Percentiles rank a stretch among this genome's conserved stretches.
These are phyloP conservation scores for Leptodirus hochenwartii DNA, from an alignment of 2,888 invertebrate species.

Conservation along the genomic window DNA sequence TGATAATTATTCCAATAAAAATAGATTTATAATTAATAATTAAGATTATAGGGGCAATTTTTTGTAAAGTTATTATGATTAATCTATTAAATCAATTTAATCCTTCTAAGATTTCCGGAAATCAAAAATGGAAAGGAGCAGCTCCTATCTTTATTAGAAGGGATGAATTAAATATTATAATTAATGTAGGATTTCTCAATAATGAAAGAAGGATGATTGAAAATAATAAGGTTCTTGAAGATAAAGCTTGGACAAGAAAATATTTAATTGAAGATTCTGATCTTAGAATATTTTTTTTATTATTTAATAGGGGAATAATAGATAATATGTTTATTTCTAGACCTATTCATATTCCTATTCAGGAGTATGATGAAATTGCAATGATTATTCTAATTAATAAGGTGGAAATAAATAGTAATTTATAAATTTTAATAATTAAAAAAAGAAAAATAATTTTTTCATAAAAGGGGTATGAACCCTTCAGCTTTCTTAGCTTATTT, in stretches of 20 bases:
- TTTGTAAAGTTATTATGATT: slow-evolving; percentile 43
- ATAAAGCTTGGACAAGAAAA: slow-evolving; percentile 38
- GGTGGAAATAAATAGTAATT: slow-evolving; percentile 32
- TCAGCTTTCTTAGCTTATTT: slow-evolving; percentile 35
- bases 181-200: no score
- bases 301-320: slow-evolving; percentile 38
- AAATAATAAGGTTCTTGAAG: slow-evolving; percentile 35
- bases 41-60: slow-evolving; percentile 38
- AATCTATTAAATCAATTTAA: slow-evolving; percentile 36
- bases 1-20: slow-evolving; percentile 28
- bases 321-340: slow-evolving; percentile 43
- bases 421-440: slow-evolving; percentile 32
- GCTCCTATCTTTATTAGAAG: slow-evolving; percentile 38
- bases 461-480: slow-evolving; percentile 31
- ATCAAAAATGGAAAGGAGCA: slow-evolving; percentile 40
- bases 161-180: slow-evolving; percentile 17
- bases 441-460: slow-evolving; percentile 31
- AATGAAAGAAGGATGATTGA: slow-evolving; percentile 26
- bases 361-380: slow-evolving; percentile 30
- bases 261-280: slow-evolving; percentile 41
- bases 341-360: slow-evolving; percentile 35
- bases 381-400: slow-evolving; percentile 31
- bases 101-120: slow-evolving; percentile 38
- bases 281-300: slow-evolving; percentile 29
- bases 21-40: slow-evolving; percentile 12